Base-by-base conservation (phyloP, 2,113 vertebrate genomes). In the Archocentrus centrarchus region DNA sequence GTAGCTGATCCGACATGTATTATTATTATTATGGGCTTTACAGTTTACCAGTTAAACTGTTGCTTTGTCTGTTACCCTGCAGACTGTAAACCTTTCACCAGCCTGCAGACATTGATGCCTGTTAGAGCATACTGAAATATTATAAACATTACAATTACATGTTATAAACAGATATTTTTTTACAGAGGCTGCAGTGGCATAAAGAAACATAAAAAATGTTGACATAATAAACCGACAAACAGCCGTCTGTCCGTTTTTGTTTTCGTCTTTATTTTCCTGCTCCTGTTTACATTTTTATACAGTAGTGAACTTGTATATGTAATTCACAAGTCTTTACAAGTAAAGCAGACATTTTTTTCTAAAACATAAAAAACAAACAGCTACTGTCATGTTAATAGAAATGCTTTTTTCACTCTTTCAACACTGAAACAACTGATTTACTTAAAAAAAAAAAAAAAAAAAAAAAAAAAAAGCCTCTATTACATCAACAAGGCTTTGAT, bases 281-380 rank as follows among this genome's bases (percentile, higher is more conserved):
- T 55, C 5, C 20, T 20, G 58, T 73, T 59, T 66, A 68, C 68
- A 84, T 15, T 59, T 82, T 75, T 73, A 79, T 57, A 84, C 79
- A 87, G 53, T 35, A n/a, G 57, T 80, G 62, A 78, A 79, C 61
- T 14, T 60, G 53, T 82, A 41, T 24, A 73, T 77, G 68, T 15
- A 61, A 81, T 64, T 63, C 81, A 90, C 66, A 86, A 50, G 22
- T 84, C 79, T 89, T 70, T 86, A 86, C 81, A 91, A 37, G 59
- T 77, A 5, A 87, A 61, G 62, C 75, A 77, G 22, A 80, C 1
- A 3, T 20, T 80, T 62, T 62, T 5, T 27, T 59, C 63, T 14
- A 86, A 84, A 62, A 47, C 5, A 59, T 53, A 57, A 41, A 60
- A 7, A 50, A 73, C 30, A 62, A 61, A 86, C 14, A 73, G 41